Conservation (phyloP, 2,797 vertebrate species). For the Malacoctenus gilli region DNA sequence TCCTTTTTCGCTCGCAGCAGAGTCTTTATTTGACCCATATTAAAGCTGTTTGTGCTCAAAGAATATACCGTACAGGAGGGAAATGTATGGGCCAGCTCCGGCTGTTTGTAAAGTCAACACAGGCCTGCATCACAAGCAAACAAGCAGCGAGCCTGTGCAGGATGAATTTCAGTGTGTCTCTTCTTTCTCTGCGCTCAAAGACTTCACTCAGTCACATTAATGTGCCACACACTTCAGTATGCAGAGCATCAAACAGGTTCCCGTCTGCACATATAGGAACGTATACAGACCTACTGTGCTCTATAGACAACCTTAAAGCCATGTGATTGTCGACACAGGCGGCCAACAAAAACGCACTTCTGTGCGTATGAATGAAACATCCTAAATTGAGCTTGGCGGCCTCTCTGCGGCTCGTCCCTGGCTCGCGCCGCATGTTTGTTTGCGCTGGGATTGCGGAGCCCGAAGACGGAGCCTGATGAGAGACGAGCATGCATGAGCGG, state of each 20-base stretch:
- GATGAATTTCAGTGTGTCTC: slow-evolving; percentile 24
- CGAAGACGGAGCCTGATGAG: slow-evolving; percentile 36
- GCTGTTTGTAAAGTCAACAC: slow-evolving; percentile 55
- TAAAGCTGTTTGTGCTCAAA: slow-evolving; percentile 26
- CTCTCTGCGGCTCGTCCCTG: slow-evolving; percentile 14
- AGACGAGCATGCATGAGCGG: slow-evolving; percentile 49
- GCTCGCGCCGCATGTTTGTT: slow-evolving; percentile 45
- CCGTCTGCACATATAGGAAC: slow-evolving; percentile 9
- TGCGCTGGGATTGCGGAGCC: slow-evolving; percentile 30
- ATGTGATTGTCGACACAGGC: slow-evolving; percentile 1
- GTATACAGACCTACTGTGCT: slow-evolving; percentile 24
- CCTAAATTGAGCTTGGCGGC: slow-evolving; percentile 18
- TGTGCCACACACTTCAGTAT: slow-evolving; percentile 4
- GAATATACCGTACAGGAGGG: slow-evolving; percentile 27
- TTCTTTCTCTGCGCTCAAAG: slow-evolving; percentile 15
- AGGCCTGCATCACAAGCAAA: slow-evolving; percentile 20
- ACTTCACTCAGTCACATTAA: slow-evolving; percentile 28
- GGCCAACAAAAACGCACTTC: background rate
- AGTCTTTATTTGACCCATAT: slow-evolving; percentile 35
- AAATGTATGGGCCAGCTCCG: slow-evolving; percentile 13
- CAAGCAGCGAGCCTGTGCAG: slow-evolving; percentile 1
- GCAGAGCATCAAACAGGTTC: slow-evolving; percentile 14
- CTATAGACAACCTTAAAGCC: slow-evolving; percentile 17
- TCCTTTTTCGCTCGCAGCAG: slow-evolving; percentile 6
- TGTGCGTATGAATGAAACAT: slow-evolving; percentile 22